Percentiles rank a stretch among this genome's conserved stretches.
Evolutionary conservation across 2,797 vertebrate genomes (phyloP).

Genomic region (Anniella stebbinsi): DNA sequence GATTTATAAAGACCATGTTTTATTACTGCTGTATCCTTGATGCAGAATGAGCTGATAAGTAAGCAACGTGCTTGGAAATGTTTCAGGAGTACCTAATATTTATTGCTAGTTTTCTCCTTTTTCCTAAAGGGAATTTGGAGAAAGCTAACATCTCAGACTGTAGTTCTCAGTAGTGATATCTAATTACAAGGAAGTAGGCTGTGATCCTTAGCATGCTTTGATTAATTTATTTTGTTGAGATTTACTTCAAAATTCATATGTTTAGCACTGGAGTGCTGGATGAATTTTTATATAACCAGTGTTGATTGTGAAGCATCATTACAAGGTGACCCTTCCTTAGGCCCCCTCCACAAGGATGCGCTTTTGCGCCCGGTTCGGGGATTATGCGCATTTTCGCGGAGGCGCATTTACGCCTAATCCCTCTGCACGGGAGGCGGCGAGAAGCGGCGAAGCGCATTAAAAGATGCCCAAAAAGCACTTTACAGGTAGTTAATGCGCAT

Average conservation of each 20-base stretch:
- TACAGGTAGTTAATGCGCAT: too few relatives aligned
- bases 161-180: background rate
- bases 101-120: background rate
- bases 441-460: too few relatives aligned
- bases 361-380: too few relatives aligned
- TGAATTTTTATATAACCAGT: background rate
- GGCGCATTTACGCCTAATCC: too few relatives aligned
- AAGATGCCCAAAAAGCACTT: too few relatives aligned
- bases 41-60: background rate
- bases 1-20: background rate
- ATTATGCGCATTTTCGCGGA: too few relatives aligned
- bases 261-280: background rate
- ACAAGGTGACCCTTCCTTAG: too few relatives aligned
- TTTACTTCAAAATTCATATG: background rate
- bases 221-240: background rate
- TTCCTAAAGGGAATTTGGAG: background rate
- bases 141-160: background rate
- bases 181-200: background rate
- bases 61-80: background rate
- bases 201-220: background rate
- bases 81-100: background rate
- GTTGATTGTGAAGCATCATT: background rate
- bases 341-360: too few relatives aligned
- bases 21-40: background rate
- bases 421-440: too few relatives aligned